Evolutionary conservation across 1,140 invertebrate genomes (phyloP).

Genomic region (Xylocopa sonorina): DNA sequence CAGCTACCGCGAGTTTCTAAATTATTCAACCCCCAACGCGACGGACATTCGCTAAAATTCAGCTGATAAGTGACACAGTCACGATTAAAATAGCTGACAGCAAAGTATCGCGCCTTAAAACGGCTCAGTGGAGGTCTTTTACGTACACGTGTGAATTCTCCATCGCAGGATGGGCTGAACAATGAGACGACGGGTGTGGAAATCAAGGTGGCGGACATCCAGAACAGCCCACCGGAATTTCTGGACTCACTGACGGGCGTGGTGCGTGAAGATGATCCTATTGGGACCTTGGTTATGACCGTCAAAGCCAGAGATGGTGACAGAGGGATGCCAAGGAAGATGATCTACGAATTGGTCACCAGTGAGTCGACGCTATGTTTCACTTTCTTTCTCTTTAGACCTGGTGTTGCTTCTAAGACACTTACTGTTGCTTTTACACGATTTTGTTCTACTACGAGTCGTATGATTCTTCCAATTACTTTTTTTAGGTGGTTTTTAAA

Average conservation of each 20-base stretch:
- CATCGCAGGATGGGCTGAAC: slow-evolving; percentile 89
- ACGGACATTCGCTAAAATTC: background rate
- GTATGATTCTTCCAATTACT: too few species aligned
- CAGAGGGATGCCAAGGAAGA: slow-evolving; percentile 88
- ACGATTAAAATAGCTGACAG: background rate
- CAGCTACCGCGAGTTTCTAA: background rate
- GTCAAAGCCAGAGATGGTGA: slow-evolving; percentile 92
- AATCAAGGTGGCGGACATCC: slow-evolving; percentile 90
- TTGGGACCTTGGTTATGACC: slow-evolving; percentile 91
- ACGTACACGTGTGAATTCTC: slow-evolving; percentile 53
- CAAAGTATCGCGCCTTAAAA: background rate
- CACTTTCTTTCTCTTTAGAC: background rate
- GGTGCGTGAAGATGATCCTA: slow-evolving; percentile 91
- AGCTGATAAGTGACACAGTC: background rate
- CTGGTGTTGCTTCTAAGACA: too few species aligned
- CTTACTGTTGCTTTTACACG: too few species aligned
- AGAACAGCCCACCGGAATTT: slow-evolving; percentile 92
- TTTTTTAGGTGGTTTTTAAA: too few species aligned
- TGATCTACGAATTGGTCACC: slow-evolving; percentile 89
- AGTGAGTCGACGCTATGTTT: slow-evolving; percentile 84
- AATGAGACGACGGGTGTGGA: slow-evolving; percentile 88
- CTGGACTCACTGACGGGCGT: slow-evolving; percentile 90
- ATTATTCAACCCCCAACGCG: background rate
- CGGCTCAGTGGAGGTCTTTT: slow-evolving; percentile 11
- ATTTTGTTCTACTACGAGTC: too few species aligned